Evolutionary conservation across 1,140 invertebrate species (phyloP).

Genomic region (Ylistrum balloti): DNA sequence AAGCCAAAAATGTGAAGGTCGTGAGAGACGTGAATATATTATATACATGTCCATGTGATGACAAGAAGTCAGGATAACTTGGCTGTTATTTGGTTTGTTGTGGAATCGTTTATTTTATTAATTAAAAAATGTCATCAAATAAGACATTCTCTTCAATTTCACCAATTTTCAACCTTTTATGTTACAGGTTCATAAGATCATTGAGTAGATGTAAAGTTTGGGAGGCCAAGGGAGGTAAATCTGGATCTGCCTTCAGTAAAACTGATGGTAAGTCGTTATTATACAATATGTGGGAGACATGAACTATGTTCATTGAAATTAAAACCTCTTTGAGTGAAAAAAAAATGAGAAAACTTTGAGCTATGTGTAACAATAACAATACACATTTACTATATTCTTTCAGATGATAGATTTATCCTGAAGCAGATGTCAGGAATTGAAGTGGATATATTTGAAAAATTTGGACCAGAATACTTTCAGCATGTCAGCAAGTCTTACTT

Average conservation of each 20-base stretch:
- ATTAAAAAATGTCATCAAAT: too few species aligned
- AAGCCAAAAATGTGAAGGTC: neutral
- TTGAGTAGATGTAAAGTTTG: constrained; percentile 94
- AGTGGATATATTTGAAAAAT: constrained; percentile 95
- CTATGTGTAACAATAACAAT: too few species aligned
- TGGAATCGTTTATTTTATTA: too few species aligned
- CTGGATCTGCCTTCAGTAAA: constrained; percentile 97
- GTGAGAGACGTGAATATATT: too few species aligned
- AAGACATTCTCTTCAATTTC: too few species aligned
- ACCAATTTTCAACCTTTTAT: too few species aligned
- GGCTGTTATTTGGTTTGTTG: too few species aligned
- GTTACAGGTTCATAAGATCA: constrained; percentile 87
- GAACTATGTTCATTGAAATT: too few species aligned
- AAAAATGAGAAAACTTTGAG: too few species aligned
- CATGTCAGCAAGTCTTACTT: constrained; percentile 91
- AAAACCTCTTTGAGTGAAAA: too few species aligned
- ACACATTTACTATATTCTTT: constrained; percentile 71
- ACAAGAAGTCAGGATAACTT: too few species aligned
- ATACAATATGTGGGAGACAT: neutral
- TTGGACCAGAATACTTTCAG: constrained; percentile 97
- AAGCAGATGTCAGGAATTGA: constrained; percentile 98
- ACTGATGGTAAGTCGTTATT: constrained; percentile 87
- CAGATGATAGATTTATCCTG: constrained; percentile 97
- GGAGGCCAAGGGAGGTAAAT: constrained; percentile 98
- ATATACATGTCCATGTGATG: too few species aligned